Evolutionary conservation across 2,113 vertebrate genomes (phyloP).

Genomic region (Phrynosoma platyrhinos): DNA sequence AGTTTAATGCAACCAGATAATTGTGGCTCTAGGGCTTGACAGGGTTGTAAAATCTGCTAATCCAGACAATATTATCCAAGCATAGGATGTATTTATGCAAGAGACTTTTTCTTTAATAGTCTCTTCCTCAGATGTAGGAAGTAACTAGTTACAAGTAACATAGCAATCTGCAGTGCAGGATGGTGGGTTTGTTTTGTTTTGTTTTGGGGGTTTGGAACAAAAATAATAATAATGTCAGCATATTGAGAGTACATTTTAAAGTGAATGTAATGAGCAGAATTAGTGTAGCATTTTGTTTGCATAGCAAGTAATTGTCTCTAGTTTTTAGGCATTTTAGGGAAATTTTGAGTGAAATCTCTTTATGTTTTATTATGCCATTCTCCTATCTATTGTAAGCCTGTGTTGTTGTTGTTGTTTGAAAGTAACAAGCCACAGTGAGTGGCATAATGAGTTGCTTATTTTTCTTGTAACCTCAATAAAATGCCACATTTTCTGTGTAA

Average conservation of each 20-base stretch:
- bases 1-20: constrained; percentile 80
- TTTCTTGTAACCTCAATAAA: no score
- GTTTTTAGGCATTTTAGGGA: not conserved
- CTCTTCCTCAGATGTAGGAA: constrained; percentile 42
- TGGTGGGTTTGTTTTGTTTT: no score
- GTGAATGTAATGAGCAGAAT: no score
- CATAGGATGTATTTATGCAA: constrained; percentile 69
- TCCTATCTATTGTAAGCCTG: not conserved
- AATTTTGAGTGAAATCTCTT: not conserved
- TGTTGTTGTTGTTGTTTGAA: no score
- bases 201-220: no score
- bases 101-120: constrained; percentile 74
- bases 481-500: no score
- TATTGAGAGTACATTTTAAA: no score
- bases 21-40: constrained; percentile 78
- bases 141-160: not conserved
- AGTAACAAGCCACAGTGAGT: no score
- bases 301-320: not conserved
- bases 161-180: not conserved
- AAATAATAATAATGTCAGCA: no score
- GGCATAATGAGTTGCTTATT: no score
- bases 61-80: constrained; percentile 75
- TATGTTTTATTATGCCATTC: not conserved
- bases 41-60: constrained; percentile 78
- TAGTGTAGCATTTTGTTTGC: no score